phyloP scores from a whole-genome alignment of 1,140 invertebrate species.

The Pseudomyrmex concolor region DNA sequence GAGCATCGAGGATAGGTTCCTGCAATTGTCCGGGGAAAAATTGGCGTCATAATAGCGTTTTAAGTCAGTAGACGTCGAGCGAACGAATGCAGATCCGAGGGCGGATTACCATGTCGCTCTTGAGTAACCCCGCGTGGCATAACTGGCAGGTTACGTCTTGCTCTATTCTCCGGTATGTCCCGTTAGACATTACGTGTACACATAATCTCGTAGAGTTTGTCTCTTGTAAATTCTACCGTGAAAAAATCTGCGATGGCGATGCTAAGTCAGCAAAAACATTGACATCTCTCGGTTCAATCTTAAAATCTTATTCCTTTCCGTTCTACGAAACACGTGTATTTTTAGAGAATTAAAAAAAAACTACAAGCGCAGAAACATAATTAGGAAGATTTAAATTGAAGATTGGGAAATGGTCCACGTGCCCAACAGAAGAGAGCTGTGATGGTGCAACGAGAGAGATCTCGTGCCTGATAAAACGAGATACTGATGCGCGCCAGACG shows the following conservation, averaged over 20 bases:
- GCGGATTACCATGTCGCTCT: conserved; percentile 60
- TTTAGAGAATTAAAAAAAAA: no score
- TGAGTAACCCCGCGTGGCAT: conserved; percentile 66
- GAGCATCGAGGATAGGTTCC: conserved; percentile 1
- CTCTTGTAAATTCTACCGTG: background rate
- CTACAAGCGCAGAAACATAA: background rate
- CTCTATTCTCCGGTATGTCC: conserved; percentile 20
- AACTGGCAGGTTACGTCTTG: conserved; percentile 74
- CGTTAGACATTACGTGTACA: background rate
- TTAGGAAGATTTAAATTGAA: conserved; percentile 13
- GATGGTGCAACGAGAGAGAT: conserved; percentile 13
- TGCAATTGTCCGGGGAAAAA: conserved; percentile 15
- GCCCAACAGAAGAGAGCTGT: conserved; percentile 7
- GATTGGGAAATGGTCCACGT: conserved; percentile 3
- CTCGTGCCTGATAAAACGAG: conserved; percentile 16
- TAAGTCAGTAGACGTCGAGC: conserved; percentile 5
- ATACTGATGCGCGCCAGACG: background rate
- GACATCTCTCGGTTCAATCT: no score
- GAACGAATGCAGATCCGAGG: conserved; percentile 58
- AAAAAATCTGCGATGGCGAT: background rate
- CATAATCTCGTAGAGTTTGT: background rate
- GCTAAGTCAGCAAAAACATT: no score
- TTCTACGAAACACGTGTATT: no score
- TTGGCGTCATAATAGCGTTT: background rate
- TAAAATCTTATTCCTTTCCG: no score